Percentiles rank a stretch among this genome's conserved stretches.
Evolutionary conservation across 2,888 invertebrate species (phyloP).

Genomic region (Drosophila infuscata): DNA sequence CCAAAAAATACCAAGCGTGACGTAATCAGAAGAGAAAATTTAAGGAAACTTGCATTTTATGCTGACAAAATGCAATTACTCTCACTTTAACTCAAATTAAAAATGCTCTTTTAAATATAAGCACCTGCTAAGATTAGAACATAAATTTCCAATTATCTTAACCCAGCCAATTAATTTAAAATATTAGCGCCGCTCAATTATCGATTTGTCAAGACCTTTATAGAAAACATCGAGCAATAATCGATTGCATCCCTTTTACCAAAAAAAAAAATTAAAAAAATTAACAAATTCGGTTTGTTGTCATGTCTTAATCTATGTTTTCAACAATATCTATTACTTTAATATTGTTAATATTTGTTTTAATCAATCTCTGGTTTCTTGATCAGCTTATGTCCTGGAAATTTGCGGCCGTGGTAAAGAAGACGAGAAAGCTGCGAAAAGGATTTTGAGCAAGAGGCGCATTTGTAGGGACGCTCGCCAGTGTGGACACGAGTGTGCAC

Average conservation of each 20-base stretch:
- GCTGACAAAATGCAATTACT: not conserved
- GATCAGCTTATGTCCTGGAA: not conserved
- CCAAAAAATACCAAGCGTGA: conserved; percentile 17
- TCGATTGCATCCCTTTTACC: not conserved
- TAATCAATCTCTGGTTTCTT: not conserved
- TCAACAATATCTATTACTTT: not conserved
- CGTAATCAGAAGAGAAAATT: too few relatives aligned
- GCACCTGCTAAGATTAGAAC: not conserved
- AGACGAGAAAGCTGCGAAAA: conserved; percentile 6
- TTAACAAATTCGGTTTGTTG: not conserved
- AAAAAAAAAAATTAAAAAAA: not conserved
- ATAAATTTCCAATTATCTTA: not conserved
- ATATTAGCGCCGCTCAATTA: not conserved
- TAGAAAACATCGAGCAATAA: not conserved
- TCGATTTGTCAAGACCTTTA: not conserved
- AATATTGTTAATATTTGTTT: not conserved
- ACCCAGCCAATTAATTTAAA: not conserved
- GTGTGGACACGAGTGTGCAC: conserved; percentile 35
- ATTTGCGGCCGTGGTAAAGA: not conserved
- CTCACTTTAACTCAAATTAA: not conserved
- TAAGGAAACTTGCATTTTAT: not conserved
- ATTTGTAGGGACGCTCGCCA: conserved; percentile 24
- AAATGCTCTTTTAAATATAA: not conserved
- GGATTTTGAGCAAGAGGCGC: not conserved
- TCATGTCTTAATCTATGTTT: too few relatives aligned